Base-by-base conservation (phyloP, 2,888 invertebrate genomes). In the Drosophila mettleri region DNA sequence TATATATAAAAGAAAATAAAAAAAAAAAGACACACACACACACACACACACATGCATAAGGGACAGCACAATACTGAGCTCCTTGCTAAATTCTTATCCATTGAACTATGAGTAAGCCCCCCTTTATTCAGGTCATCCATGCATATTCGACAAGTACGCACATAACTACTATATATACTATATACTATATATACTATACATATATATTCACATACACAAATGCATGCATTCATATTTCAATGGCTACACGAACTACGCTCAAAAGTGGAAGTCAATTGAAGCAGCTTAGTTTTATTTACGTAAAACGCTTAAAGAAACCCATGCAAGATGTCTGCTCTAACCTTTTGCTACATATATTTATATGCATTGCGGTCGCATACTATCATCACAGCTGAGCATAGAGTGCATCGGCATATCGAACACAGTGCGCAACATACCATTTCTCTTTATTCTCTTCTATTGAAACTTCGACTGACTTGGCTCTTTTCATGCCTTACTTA, bases 111-210 rank as follows among this genome's bases (percentile, higher is more conserved):
- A 83, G 77, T 67, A 59, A 76, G 68, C 62, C 68, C 43, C 66
- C 63, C 73, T 80, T 79, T 70, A 76, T 66, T 69, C 73, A 67
- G 86, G 77, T 83, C 86, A 80, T 81, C 63, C 80, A 68, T 81
- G 67, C 63, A 69, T 49, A 55, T 51, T 38, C 54, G 24, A 34
- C 18, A 61, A 27, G n/a, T 27, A 36, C 38, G 20, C 29, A 27
- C 10, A 64, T 18, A n/a, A n/a, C n/a, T n/a, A n/a, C n/a, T n/a
- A 20, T 9, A 48, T n/a, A 7, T 6, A 14, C n/a, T 9, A 12
- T 33, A 20, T 24, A 36, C n/a, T 41, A 18, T 14, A 38, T 16
- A 31, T 22, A 14, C 5, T 14, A 16, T n/a, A 22, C 41, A 29
- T 22, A 24, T 41, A 34, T 38, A 31, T 46, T 18, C 20, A 31